A percentile compares a stretch with the other conserved stretches of the same genome.
Conservation (phyloP, 1,140 invertebrate species). For the Sycobia sp. region DNA sequence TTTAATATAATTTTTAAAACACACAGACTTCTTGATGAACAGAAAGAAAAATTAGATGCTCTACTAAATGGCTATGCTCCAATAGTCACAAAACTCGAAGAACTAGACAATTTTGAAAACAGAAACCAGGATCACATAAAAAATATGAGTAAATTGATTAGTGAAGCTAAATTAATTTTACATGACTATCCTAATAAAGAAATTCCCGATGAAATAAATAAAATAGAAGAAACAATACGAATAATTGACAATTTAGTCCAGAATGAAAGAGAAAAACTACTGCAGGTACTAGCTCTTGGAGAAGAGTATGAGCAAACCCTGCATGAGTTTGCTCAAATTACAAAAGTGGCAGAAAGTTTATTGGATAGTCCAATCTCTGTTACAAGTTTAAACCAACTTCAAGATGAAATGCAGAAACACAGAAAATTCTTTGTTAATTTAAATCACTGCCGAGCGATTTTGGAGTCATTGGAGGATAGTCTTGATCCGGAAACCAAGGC, state of each 20-base stretch:
- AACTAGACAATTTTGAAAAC: constrained; percentile 70
- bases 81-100: constrained; percentile 67
- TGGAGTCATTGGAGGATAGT: constrained; percentile 84
- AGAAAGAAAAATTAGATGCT: constrained; percentile 64
- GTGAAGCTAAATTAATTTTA: constrained; percentile 63
- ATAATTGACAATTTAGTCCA: constrained; percentile 71
- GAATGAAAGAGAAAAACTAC: constrained; percentile 73
- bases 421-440: constrained; percentile 86
- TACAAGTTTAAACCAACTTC: constrained; percentile 74
- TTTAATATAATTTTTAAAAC: constrained; percentile 30
- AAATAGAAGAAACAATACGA: constrained; percentile 69
- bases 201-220: constrained; percentile 70
- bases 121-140: constrained; percentile 63
- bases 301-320: constrained; percentile 87
- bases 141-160: constrained; percentile 62
- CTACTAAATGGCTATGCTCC: constrained; percentile 67
- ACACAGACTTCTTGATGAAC: constrained; percentile 60
- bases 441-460: constrained; percentile 80
- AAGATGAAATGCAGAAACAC: constrained; percentile 87
- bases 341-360: constrained; percentile 78
- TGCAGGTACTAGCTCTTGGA: constrained; percentile 74
- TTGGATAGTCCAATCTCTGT: constrained; percentile 77
- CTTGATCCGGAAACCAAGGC: constrained; percentile 77
- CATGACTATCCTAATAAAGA: constrained; percentile 69
- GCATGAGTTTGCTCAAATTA: constrained; percentile 83